Conservation (phyloP, 1,140 invertebrate species). For the Drosophila repletoides region DNA sequence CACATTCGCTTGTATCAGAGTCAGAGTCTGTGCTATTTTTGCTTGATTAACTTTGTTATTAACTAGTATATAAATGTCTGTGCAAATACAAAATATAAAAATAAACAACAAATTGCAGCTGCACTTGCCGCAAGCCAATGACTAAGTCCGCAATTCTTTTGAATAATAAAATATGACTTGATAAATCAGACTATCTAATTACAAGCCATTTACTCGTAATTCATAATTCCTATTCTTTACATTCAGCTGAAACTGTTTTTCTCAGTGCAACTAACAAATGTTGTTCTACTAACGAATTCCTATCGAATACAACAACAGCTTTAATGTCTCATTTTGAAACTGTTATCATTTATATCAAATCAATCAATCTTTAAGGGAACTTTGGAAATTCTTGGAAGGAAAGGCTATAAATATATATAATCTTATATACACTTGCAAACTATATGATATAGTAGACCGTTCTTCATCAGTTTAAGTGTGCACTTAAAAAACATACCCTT, state of each 20-base stretch:
- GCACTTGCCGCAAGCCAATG: slow-evolving; percentile 23
- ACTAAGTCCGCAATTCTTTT: slow-evolving; percentile 49
- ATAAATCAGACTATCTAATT: slow-evolving; percentile 49
- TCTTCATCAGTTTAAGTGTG: too few relatives aligned
- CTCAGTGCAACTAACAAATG: background rate
- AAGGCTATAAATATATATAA: too few relatives aligned
- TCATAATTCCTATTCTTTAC: background rate
- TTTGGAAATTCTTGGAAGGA: too few relatives aligned
- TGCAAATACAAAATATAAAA: slow-evolving; percentile 26
- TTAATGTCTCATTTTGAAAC: too few relatives aligned
- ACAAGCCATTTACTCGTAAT: slow-evolving; percentile 12
- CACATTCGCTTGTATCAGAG: slow-evolving; percentile 47
- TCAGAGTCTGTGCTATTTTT: slow-evolving; percentile 67
- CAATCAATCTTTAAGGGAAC: too few relatives aligned
- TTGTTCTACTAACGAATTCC: background rate
- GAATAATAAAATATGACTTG: slow-evolving; percentile 44
- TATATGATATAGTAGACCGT: too few relatives aligned
- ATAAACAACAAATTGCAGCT: slow-evolving; percentile 26
- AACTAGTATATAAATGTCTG: slow-evolving; percentile 42
- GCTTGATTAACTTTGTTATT: slow-evolving; percentile 72
- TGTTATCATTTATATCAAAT: too few relatives aligned
- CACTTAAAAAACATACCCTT: too few relatives aligned
- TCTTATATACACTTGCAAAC: too few relatives aligned
- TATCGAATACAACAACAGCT: background rate
- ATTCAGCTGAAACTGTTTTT: slow-evolving; percentile 4